Evolutionary conservation across 1,140 invertebrate genomes (phyloP), one percentile per base, ranked within the genome.

Genomic region (Drosophila kikkawai): DNA sequence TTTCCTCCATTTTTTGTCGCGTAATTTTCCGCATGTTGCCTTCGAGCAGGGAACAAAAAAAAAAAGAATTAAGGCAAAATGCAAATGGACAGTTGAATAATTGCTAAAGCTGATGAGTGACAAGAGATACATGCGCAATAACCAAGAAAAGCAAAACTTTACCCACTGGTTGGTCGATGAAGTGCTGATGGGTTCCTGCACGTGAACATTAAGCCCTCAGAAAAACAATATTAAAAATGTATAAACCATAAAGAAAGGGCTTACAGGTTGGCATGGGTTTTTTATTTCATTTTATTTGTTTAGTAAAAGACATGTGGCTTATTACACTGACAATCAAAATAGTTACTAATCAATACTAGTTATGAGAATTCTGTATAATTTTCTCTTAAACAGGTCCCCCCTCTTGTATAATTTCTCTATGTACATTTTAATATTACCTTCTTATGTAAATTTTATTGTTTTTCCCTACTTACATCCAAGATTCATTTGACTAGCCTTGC

Each of bases 11-110:
- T 53, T 79, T 85, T 69, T 68, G 75, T 79, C 74, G 85, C 85
- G 78, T 90, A 88, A 88, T 88, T 90, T 88, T 88, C 85, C 85
- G 85, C 85, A 85, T 85, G 78, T 84, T 90, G 85, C 78, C 22
- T 90, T 80, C 77, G 70, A 75, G 74, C 65, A 47, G 51, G 3
- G 7, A 41, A 22, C 47, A 65, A 67, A 47, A 51, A 65, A 50
- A 19, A 71, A 71, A 47, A 50, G 59, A 51, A 36, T 15, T 42
- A 53, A 26, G 44, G 12, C 42, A 74, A 71, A 59, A 80, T 83
- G 84, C 74, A 81, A 88, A 90, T 77, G 85, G 70, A 82, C 80
- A 84, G 74, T 76, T 85, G 45, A 90, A 84, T 81, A 90, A 88
- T 90, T 90, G 70, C 78, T 88, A 79, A 48, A 75, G 58, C 70